Percentiles rank a stretch among this genome's conserved stretches.
Evolutionary conservation across 2,888 invertebrate species (phyloP).

Genomic region (Disparrhopalites patrizii): DNA sequence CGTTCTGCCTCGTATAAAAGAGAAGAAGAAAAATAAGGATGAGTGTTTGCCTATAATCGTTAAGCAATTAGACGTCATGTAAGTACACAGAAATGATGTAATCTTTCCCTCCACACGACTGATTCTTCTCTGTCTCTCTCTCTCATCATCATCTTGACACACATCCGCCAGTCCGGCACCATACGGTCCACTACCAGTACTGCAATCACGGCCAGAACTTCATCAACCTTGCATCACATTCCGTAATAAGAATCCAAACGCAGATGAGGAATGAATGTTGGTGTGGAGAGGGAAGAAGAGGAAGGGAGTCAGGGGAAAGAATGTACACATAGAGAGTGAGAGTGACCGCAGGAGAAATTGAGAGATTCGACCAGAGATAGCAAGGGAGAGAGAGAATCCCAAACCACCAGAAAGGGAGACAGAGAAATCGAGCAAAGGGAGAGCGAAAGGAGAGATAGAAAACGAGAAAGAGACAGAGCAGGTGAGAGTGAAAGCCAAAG

Average conservation of each 20-base stretch:
- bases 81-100: slow-evolving; percentile 11
- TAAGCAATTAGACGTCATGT: slow-evolving; percentile 15
- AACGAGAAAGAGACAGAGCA: too few species aligned
- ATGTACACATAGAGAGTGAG: too few species aligned
- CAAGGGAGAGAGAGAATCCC: too few species aligned
- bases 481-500: too few species aligned
- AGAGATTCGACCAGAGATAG: too few species aligned
- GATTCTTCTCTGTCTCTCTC: neutral
- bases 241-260: neutral
- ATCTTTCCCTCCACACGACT: neutral
- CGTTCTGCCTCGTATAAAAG: neutral
- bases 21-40: slow-evolving; percentile 4
- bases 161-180: slow-evolving; percentile 11
- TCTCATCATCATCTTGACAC: slow-evolving; percentile 9
- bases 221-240: slow-evolving; percentile 4
- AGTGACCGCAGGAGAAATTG: too few species aligned
- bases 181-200: neutral
- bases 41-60: slow-evolving; percentile 13
- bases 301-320: too few species aligned
- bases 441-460: too few species aligned
- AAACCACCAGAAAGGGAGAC: too few species aligned
- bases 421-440: too few species aligned
- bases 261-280: too few species aligned
- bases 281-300: too few species aligned
- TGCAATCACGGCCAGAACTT: slow-evolving; percentile 2